A percentile compares a stretch with the other conserved stretches of the same genome.
Conservation (phyloP, 1,140 invertebrate species). For the Hesperophylax magnus region DNA sequence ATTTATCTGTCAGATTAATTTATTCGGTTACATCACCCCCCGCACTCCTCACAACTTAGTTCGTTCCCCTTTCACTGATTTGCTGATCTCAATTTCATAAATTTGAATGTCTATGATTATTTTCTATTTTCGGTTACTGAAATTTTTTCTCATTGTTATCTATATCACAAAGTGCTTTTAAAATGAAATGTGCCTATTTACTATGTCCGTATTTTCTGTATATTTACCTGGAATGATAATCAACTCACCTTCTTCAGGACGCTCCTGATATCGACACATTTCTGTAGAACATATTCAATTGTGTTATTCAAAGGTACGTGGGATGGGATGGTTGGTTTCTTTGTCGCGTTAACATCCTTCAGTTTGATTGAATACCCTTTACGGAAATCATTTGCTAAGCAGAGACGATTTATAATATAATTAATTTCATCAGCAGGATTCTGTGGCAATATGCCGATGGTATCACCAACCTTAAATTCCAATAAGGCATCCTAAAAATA, state of each 20-base stretch:
- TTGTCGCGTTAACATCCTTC: conserved; percentile 24
- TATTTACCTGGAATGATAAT: too few relatives aligned
- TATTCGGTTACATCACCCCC: too few relatives aligned
- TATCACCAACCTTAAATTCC: conserved; percentile 48
- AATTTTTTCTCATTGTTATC: too few relatives aligned
- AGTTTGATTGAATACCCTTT: conserved; percentile 26
- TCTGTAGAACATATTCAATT: conserved; percentile 45
- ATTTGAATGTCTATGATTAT: too few relatives aligned
- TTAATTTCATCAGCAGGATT: conserved; percentile 47
- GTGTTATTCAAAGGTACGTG: conserved; percentile 44
- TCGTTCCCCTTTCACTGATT: too few relatives aligned
- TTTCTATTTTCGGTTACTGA: too few relatives aligned
- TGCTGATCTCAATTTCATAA: too few relatives aligned
- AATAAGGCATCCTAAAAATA: conserved; percentile 41
- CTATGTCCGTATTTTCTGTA: too few relatives aligned
- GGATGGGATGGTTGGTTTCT: conserved; percentile 38
- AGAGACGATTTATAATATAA: conserved; percentile 35
- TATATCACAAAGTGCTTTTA: too few relatives aligned
- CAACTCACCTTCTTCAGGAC: conserved; percentile 51
- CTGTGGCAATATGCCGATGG: conserved; percentile 51
- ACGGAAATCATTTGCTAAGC: conserved; percentile 4
- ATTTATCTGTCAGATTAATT: too few relatives aligned
- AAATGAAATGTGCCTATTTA: too few relatives aligned
- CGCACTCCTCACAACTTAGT: too few relatives aligned
- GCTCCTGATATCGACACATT: conserved; percentile 47